These are phyloP conservation scores for Harmothoe impar DNA, from an alignment of 2,888 invertebrate genomes.

Conservation along the genomic window DNA sequence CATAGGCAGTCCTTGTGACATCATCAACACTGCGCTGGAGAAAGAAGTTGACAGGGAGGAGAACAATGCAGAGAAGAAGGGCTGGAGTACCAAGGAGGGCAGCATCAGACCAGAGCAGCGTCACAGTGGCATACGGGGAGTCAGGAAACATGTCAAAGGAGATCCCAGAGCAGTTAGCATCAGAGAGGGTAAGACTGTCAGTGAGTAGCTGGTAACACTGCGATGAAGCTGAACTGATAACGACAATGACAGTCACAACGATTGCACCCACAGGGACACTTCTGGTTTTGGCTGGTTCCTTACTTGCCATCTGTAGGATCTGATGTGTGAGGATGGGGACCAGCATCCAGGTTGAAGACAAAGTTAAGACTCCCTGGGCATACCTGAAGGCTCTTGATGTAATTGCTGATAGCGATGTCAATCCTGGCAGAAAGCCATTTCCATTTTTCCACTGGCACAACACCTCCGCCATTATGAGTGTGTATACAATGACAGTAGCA, in stretches of 20 bases:
- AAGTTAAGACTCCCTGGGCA: neutral
- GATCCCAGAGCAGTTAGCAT: neutral
- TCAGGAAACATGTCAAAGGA: neutral
- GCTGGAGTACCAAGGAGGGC: neutral
- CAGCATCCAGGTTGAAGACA: conserved; percentile 5
- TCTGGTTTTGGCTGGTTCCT: neutral
- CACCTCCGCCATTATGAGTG: neutral
- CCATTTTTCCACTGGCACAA: too few species aligned
- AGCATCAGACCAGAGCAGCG: conserved; percentile 5
- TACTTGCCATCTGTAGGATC: neutral
- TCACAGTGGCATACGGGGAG: neutral
- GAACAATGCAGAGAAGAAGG: neutral
- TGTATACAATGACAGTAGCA: neutral
- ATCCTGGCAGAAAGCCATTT: neutral
- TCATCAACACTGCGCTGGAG: neutral
- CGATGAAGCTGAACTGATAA: neutral
- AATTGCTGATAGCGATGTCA: neutral
- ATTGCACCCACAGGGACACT: neutral
- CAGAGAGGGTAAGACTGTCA: neutral
- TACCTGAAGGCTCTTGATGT: neutral
- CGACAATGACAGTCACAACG: neutral
- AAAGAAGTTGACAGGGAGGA: neutral
- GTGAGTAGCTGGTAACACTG: conserved; percentile 27
- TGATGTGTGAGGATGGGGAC: neutral
- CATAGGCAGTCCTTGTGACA: neutral